Conservation (phyloP, 2,113 vertebrate genomes). For the Protobothrops mucrosquamatus region DNA sequence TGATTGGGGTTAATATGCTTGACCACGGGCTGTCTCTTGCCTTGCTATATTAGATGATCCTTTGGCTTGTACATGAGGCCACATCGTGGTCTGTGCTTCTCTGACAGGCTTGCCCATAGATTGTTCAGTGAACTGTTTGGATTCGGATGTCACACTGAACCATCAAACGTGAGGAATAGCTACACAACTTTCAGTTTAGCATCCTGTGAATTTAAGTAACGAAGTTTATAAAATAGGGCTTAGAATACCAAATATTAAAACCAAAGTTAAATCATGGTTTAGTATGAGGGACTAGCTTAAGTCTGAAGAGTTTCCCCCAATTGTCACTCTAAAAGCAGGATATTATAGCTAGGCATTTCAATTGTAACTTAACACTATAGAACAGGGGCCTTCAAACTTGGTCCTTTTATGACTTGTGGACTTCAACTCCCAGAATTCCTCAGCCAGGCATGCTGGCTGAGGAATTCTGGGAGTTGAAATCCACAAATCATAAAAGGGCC, state of each 20-base stretch:
- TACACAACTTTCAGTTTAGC: neutral
- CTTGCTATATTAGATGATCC: too few species aligned
- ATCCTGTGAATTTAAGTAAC: neutral
- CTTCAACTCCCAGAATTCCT: too few species aligned
- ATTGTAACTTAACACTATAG: neutral
- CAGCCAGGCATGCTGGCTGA: too few species aligned
- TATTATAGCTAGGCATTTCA: neutral
- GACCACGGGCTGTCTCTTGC: too few species aligned
- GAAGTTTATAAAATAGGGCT: neutral
- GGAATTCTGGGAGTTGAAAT: too few species aligned
- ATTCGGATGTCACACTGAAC: neutral
- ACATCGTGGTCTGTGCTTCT: too few species aligned
- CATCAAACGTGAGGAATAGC: neutral
- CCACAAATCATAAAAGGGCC: too few species aligned
- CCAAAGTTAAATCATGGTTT: neutral
- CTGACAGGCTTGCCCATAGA: neutral
- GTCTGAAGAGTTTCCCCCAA: neutral
- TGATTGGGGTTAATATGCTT: too few species aligned
- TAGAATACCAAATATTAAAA: neutral
- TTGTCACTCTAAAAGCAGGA: neutral
- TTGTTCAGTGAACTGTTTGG: neutral
- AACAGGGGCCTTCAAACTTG: neutral
- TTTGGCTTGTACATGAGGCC: too few species aligned
- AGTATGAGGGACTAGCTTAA: neutral
- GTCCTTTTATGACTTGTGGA: too few species aligned